phyloP scores from a whole-genome alignment of 2,888 invertebrate species.

The Scaptomyza flava region DNA sequence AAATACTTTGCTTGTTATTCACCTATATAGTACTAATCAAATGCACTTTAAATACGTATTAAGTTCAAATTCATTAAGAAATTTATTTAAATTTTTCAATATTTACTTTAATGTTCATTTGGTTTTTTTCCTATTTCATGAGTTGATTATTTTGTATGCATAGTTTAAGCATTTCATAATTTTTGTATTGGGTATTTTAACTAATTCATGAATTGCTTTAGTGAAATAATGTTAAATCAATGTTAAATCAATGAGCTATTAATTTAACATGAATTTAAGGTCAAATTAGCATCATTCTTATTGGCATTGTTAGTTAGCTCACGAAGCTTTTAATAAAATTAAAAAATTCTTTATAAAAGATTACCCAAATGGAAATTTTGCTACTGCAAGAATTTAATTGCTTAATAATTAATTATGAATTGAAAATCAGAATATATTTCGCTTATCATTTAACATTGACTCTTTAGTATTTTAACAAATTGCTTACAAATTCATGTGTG shows the following conservation, averaged over 20 bases:
- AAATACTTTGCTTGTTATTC: not conserved
- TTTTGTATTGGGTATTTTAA: not conserved
- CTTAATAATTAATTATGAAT: conserved; percentile 1
- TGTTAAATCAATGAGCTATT: too few species aligned
- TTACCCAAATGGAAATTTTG: not conserved
- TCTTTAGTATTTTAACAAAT: conserved; percentile 20
- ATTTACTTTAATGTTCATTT: not conserved
- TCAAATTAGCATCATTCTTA: too few species aligned
- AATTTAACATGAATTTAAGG: too few species aligned
- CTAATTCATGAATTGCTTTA: too few species aligned
- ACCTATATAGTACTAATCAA: not conserved
- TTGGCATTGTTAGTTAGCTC: too few species aligned
- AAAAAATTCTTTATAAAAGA: not conserved
- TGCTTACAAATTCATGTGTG: conserved; percentile 34
- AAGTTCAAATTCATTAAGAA: not conserved
- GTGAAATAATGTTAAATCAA: too few species aligned
- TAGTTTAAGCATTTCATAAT: not conserved
- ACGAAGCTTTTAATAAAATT: not conserved
- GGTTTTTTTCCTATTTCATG: not conserved
- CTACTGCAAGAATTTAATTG: not conserved
- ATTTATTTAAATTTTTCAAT: not conserved
- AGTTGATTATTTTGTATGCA: not conserved
- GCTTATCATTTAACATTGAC: conserved; percentile 7
- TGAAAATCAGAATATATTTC: not conserved
- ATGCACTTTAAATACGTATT: not conserved